Conservation (phyloP, 2,888 invertebrate species). For the Meloe dianella region DNA sequence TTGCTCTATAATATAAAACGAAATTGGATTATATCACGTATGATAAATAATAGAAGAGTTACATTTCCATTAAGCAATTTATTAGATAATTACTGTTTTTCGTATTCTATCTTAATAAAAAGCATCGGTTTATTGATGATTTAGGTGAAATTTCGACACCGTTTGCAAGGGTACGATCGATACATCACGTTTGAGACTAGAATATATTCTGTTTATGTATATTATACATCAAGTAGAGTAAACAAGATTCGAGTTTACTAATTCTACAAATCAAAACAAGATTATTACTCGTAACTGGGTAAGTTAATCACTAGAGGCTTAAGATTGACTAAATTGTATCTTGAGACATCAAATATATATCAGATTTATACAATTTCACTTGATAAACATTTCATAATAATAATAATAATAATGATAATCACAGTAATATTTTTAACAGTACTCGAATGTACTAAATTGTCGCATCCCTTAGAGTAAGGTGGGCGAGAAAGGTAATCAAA, state of each 20-base stretch:
- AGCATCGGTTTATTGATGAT: conserved; percentile 34
- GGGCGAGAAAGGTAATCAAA: too few relatives aligned
- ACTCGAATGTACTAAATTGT: too few relatives aligned
- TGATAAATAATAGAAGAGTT: neutral
- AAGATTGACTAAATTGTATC: conserved; percentile 19
- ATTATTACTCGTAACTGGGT: conserved; percentile 40
- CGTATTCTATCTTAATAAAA: neutral
- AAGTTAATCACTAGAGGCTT: conserved; percentile 34
- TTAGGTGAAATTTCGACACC: conserved; percentile 42
- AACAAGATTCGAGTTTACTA: conserved; percentile 38
- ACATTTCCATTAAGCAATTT: too few relatives aligned
- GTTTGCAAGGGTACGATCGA: conserved; percentile 17
- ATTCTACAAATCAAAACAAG: conserved; percentile 42
- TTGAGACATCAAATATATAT: neutral
- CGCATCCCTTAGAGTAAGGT: too few relatives aligned
- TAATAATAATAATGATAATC: too few relatives aligned
- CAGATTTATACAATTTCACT: neutral
- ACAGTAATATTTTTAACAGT: too few relatives aligned
- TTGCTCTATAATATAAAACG: conserved; percentile 53
- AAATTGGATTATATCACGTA: conserved; percentile 40
- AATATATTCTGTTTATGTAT: conserved; percentile 32
- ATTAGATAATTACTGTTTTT: too few relatives aligned
- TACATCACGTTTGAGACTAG: conserved; percentile 28
- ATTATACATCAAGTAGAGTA: conserved; percentile 29
- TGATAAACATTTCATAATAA: neutral